Base-by-base conservation (phyloP, 2,797 vertebrate species). In the Chanos chanos region DNA sequence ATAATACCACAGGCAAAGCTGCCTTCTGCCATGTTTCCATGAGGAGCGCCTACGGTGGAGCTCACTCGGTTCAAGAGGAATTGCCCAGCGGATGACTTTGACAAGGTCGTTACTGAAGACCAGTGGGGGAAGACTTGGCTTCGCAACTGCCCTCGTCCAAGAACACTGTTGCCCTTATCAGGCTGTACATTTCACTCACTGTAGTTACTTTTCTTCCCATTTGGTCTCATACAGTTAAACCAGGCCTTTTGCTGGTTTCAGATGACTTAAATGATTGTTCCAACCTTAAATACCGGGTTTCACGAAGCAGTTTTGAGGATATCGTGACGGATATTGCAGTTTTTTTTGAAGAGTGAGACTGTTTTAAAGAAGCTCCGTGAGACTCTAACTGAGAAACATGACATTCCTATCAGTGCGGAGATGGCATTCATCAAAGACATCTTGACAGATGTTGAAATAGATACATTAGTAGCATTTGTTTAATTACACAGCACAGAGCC, bases 61-160 rank as follows among this genome's bases (percentile, higher is more conserved):
- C 56, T 57, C 47, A 59, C 51, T 34, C 64, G 34, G 31, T 21
- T 25, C 8, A 68, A 73, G 65, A 71, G 64, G 76, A 64, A 75
- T 81, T 70, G 77, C 73, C 58, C 73, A 59, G 70, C 74, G 66
- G 72, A 81, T 78, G 83, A 81, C 85, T 81, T 84, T 84, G 79
- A 84, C 83, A 84, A 85, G 83, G 83, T 86, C 79, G 72, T 45
- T 67, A 56, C 66, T 60, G 50, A 71, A 74, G 68, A 83, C 70
- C 84, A 82, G 81, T 79, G 76, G 82, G 84, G n/a, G 53, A 15
- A 66, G 77, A 67, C 75, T 54, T 78, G 61, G 57, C 66, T 79
- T 76, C 64, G 81, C 71, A 73, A 71, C 66, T 59, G 80, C 84
- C 81, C 81, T 81, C 54, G 72, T 36, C 68, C 30, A 45, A 61